Base-by-base conservation (phyloP, 2,797 vertebrate species). In the Nyctibius grandis region DNA sequence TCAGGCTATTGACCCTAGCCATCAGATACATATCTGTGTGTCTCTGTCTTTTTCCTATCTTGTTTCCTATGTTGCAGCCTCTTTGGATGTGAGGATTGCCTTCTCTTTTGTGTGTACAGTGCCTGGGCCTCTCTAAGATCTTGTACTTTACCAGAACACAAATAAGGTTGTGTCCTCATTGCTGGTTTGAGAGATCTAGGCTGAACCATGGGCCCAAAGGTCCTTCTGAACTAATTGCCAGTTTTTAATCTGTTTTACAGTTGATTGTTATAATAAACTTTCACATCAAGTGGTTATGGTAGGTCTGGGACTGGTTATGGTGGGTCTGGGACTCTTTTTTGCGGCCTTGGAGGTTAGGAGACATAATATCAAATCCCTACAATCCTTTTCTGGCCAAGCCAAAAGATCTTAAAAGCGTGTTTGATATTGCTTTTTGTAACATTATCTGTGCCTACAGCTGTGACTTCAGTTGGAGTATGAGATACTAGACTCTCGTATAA, bases 401-500 rank as follows among this genome's bases (percentile, higher is more conserved):
- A 59, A 42, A 70, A 56, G 15, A 76, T 65, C 31, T 79, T 91
- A 64, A 87, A 83, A 65, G 7, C 16, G 38, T 34, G 2, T 63
- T 91, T 67, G 6, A 5, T 73, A 4, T n/a, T 67, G 5, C 9
- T 60, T 79, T 60, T 13, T 76, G 5, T 82, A 79, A 36, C 3
- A 3, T n/a, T 77, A 28, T 0, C 0, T 38, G 12, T 44, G 9
- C 20, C 36, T 74, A 12, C 36, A 77, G 26, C 22, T 80, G 21
- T 77, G 42, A 17, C 40, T 81, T 70, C 6, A 47, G n/a, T 42
- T 76, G 57, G 6, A 69, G 22, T 53, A 33, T 10, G 13, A 4
- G 9, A 56, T 86, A 54, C 76, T 88, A 73, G 22, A 74, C 28
- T 61, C n/a, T 34, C 29, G 57, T 50, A 15, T 50, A 57, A 92